phyloP scores from a whole-genome alignment of 1,140 invertebrate species.

The Pseudomyrmex concolor region DNA sequence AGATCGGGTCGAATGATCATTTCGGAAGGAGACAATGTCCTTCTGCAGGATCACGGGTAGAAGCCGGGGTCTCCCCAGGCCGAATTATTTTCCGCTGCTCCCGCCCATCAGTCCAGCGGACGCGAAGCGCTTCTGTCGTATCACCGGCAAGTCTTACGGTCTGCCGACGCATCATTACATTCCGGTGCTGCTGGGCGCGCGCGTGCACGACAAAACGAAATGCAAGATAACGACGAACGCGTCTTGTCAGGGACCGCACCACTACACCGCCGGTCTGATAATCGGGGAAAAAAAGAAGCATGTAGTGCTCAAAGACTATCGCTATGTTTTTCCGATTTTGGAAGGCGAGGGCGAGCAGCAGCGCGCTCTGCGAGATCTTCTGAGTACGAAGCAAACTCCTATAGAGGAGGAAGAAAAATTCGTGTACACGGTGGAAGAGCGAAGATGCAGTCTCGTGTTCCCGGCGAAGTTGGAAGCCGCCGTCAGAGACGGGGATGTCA shows the following conservation, averaged over 20 bases:
- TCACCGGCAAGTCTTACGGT: constrained; percentile 93
- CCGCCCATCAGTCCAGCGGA: constrained; percentile 92
- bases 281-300: constrained; percentile 88
- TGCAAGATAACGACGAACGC: constrained; percentile 88
- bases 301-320: constrained; percentile 88
- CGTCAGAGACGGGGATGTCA: constrained; percentile 90
- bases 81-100: constrained; percentile 93
- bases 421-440: constrained; percentile 91
- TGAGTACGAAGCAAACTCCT: constrained; percentile 86
- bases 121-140: constrained; percentile 91
- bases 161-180: constrained; percentile 92
- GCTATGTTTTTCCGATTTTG: constrained; percentile 90
- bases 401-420: constrained; percentile 87
- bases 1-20: constrained; percentile 45
- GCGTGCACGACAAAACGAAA: constrained; percentile 85
- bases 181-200: constrained; percentile 89
- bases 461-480: constrained; percentile 90
- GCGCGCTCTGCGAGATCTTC: constrained; percentile 86
- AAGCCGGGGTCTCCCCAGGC: constrained; percentile 91
- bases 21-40: constrained; percentile 84
- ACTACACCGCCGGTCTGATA: constrained; percentile 86
- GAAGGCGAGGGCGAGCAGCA: constrained; percentile 88
- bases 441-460: constrained; percentile 91
- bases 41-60: constrained; percentile 93
- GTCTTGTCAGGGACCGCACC: constrained; percentile 86